Evolutionary conservation across 2,888 invertebrate genomes (phyloP).

Genomic region (Aphidoletes aphidimyza): DNA sequence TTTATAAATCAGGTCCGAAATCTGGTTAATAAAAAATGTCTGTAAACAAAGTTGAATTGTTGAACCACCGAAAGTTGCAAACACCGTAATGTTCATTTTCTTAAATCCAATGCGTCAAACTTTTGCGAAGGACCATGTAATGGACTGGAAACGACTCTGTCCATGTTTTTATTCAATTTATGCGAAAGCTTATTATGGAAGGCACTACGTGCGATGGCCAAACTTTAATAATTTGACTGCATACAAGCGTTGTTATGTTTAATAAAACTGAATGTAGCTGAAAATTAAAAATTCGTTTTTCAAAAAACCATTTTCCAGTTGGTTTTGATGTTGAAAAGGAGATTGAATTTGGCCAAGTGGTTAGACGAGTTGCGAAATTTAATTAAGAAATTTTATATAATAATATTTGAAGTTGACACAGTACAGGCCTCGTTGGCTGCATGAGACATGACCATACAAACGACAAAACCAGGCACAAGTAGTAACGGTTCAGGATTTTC

Average conservation of each 20-base stretch:
- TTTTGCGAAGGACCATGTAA: not conserved
- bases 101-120: too few species aligned
- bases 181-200: not conserved
- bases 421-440: not conserved
- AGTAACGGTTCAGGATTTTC: too few species aligned
- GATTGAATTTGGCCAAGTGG: conserved; percentile 7
- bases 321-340: not conserved
- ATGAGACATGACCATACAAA: not conserved
- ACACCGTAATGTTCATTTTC: too few species aligned
- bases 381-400: conserved; percentile 37
- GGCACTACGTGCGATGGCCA: not conserved
- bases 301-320: not conserved
- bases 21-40: too few species aligned
- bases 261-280: not conserved
- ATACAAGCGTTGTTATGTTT: not conserved
- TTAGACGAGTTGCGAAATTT: conserved; percentile 40
- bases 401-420: not conserved
- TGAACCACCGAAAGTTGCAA: too few species aligned
- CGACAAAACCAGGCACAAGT: not conserved
- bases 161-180: not conserved
- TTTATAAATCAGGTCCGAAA: too few species aligned
- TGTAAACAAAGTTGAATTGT: too few species aligned
- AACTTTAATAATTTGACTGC: conserved; percentile 3
- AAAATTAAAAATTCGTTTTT: not conserved
- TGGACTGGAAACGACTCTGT: not conserved